phyloP scores from a whole-genome alignment of 1,140 invertebrate genomes.

The Homalodisca vitripennis region DNA sequence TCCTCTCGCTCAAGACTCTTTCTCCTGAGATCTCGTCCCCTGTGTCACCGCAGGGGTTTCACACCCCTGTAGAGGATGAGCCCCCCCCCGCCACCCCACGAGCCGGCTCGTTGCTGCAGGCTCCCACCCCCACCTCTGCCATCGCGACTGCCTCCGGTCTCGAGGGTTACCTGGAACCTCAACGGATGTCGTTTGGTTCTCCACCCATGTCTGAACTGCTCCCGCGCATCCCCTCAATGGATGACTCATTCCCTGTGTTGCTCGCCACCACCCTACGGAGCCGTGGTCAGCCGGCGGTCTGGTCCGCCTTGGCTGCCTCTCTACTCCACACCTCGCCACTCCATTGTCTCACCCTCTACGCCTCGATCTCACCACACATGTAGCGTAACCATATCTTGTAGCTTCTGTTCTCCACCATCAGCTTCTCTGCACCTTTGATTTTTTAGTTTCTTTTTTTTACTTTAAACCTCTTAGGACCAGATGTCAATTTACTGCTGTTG shows the following conservation, averaged over 20 bases:
- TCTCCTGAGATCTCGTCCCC: conserved; percentile 61
- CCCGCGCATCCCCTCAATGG: conserved; percentile 59
- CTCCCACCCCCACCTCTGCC: conserved; percentile 80
- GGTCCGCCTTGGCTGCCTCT: conserved; percentile 55
- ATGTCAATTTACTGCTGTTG: no score
- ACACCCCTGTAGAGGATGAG: conserved; percentile 53
- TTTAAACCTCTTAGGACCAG: no score
- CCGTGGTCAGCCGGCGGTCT: conserved; percentile 30
- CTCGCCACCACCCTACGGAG: conserved; percentile 74
- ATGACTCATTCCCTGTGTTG: conserved; percentile 82
- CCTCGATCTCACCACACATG: conserved; percentile 78
- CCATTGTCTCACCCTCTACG: conserved; percentile 67
- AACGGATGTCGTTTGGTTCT: no score
- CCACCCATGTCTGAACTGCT: conserved; percentile 60
- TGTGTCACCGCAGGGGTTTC: conserved; percentile 62
- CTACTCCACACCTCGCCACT: conserved; percentile 57
- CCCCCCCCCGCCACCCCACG: no score
- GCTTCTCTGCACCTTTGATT: not conserved
- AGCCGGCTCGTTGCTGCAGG: conserved; percentile 55
- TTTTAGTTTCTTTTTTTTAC: not conserved
- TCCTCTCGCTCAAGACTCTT: conserved; percentile 49
- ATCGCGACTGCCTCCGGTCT: conserved; percentile 81
- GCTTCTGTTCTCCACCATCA: not conserved
- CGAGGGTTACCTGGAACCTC: conserved; percentile 70
- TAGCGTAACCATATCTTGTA: conserved; percentile 48